Percentiles rank a stretch among this genome's conserved stretches.
phyloP scores from a whole-genome alignment of 2,888 invertebrate species.

The Drosophila siamana region DNA sequence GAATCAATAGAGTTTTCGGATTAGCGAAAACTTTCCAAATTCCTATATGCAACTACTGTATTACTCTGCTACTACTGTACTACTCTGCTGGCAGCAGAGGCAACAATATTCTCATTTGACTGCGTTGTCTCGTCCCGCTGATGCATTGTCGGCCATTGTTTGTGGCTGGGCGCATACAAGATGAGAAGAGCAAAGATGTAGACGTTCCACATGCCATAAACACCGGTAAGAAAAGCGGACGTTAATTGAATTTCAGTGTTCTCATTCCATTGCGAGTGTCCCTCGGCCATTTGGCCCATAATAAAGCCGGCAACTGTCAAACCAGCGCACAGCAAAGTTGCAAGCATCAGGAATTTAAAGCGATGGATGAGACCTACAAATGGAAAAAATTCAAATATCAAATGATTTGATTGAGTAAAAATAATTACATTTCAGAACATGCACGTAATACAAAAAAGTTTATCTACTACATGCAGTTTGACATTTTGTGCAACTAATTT shows the following conservation, averaged over 20 bases:
- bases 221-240: conserved; percentile 99
- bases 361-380: conserved; percentile 92
- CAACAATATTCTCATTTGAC: conserved; percentile 87
- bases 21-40: conserved; percentile 1
- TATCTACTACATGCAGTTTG: too few relatives aligned
- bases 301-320: conserved; percentile 97
- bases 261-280: conserved; percentile 98
- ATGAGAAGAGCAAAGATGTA: conserved; percentile 98
- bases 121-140: conserved; percentile 76
- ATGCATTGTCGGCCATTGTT: conserved; percentile 93
- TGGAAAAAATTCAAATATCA: too few relatives aligned
- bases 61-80: too few relatives aligned
- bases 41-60: background rate
- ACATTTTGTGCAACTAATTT: too few relatives aligned
- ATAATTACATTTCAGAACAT: too few relatives aligned
- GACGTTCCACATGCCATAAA: conserved; percentile 99
- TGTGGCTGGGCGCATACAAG: conserved; percentile 98
- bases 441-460: too few relatives aligned
- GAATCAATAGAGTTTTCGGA: conserved; percentile 58
- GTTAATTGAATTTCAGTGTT: conserved; percentile 94
- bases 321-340: conserved; percentile 96
- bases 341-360: conserved; percentile 98
- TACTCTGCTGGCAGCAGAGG: conserved; percentile 91
- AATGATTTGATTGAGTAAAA: too few relatives aligned
- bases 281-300: conserved; percentile 96